Evolutionary conservation across 2,113 vertebrate genomes (phyloP), one percentile per base, ranked within the genome.

Genomic region (Malurus alboscapulatus): DNA sequence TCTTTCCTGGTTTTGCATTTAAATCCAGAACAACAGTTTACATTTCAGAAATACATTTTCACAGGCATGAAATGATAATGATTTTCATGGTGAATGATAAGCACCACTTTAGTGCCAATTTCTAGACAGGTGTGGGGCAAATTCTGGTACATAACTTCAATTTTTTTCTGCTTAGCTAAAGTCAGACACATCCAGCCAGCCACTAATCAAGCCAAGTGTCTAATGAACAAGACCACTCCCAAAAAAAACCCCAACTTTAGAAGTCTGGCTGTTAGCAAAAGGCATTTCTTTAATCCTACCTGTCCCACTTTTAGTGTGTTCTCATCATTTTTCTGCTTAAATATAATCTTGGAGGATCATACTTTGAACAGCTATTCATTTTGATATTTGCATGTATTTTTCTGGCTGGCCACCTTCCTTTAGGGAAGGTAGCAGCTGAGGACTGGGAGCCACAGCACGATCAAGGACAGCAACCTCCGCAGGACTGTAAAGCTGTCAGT

Each of bases 311-410:
- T 51, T 18, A 51, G 6, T 74, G 47, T 63, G 13, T 63, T 89
- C 75, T 83, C 82, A 82, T 94, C 12, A 55, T 80, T 93, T 91
- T 93, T 87, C 71, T 51, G 22, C 86, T 92, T 87, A 83, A 81
- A 91, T 55, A 78, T 82, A 82, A 72, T 82, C 69, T 82, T 84
- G 66, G 58, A 76, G 50, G 62, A 69, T 94, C 61, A 68, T 17
- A 24, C 67, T 62, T 25, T 40, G 74, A 75, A 79, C 9, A 75
- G 57, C 44, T 68, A 45, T 63, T 79, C 66, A 47, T 93, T 89
- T 67, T 86, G 45, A 24, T 90, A 88, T 48, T 62, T 94, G 66
- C 47, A 19, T 40, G 18, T 22, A 36, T 77, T 89, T 80, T 91
- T 50, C 53, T 73, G 65, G 10, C 61, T 58, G 69, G 36, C 24